Percentiles rank a stretch among this genome's conserved stretches.
phyloP scores from a whole-genome alignment of 1,140 invertebrate species.

The Lasioglossum baleicum region DNA sequence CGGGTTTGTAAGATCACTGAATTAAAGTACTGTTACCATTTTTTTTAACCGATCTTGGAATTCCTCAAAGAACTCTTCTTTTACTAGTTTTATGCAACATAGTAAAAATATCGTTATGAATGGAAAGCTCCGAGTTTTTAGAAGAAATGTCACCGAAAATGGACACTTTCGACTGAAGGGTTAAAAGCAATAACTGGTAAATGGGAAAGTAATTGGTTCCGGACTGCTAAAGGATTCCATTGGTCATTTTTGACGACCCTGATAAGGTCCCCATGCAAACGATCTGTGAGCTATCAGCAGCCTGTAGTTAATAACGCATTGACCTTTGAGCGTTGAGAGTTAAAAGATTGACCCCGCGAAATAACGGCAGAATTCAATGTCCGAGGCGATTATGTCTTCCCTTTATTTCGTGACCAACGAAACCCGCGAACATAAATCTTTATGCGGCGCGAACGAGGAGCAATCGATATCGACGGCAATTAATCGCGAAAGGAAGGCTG shows the following conservation, averaged over 20 bases:
- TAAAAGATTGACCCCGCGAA: background rate
- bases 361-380: background rate
- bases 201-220: background rate
- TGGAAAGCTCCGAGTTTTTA: too few species aligned
- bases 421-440: background rate
- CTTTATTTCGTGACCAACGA: background rate
- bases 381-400: background rate
- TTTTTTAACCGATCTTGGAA: too few species aligned
- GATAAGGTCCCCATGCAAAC: background rate
- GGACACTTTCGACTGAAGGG: too few species aligned
- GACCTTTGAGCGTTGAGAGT: background rate
- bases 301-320: background rate
- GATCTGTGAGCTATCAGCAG: background rate
- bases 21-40: too few species aligned
- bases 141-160: too few species aligned
- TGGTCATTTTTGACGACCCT: background rate
- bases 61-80: too few species aligned
- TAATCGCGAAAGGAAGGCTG: slow-evolving; percentile 1
- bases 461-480: slow-evolving; percentile 5
- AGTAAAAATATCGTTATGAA: too few species aligned
- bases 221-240: background rate
- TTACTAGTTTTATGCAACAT: too few species aligned
- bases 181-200: background rate
- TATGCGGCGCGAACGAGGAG: background rate
- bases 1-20: too few species aligned